phyloP scores from a whole-genome alignment of 2,113 vertebrate species.

The Loxodonta africana region DNA sequence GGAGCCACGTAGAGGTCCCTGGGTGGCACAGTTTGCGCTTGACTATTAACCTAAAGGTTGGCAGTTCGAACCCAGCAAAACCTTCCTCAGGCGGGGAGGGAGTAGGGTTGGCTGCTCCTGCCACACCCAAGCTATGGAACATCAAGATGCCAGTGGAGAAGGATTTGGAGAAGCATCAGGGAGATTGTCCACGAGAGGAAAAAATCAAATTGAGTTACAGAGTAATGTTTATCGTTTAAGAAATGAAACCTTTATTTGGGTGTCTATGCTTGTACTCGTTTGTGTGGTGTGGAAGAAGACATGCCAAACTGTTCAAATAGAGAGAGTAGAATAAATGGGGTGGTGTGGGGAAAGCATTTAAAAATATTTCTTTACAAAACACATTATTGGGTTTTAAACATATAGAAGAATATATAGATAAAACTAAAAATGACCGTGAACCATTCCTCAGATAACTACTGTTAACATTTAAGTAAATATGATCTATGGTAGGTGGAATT shows the following conservation, averaged over 20 bases:
- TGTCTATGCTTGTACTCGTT: not conserved
- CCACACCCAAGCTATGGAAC: not conserved
- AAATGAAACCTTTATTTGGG: not conserved
- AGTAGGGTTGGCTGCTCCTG: too few relatives aligned
- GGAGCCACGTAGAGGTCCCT: too few relatives aligned
- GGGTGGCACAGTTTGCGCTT: too few relatives aligned
- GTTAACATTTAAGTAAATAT: not conserved
- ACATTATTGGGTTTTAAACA: rapidly evolving
- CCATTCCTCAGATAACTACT: not conserved
- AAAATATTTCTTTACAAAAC: not conserved
- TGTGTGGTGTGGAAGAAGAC: rapidly evolving
- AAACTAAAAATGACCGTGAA: not conserved
- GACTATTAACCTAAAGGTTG: too few relatives aligned
- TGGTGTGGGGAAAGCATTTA: not conserved
- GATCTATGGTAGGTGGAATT: not conserved
- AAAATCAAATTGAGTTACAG: not conserved
- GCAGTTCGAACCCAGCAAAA: too few relatives aligned
- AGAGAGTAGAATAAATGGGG: not conserved
- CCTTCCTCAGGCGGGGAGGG: not conserved
- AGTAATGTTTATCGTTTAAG: not conserved
- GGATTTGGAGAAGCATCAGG: too few relatives aligned
- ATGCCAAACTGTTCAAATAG: not conserved
- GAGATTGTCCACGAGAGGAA: not conserved
- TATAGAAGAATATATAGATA: not conserved
- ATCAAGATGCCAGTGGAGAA: not conserved